phyloP scores from a whole-genome alignment of 2,113 vertebrate genomes.

The Anguilla japonica region DNA sequence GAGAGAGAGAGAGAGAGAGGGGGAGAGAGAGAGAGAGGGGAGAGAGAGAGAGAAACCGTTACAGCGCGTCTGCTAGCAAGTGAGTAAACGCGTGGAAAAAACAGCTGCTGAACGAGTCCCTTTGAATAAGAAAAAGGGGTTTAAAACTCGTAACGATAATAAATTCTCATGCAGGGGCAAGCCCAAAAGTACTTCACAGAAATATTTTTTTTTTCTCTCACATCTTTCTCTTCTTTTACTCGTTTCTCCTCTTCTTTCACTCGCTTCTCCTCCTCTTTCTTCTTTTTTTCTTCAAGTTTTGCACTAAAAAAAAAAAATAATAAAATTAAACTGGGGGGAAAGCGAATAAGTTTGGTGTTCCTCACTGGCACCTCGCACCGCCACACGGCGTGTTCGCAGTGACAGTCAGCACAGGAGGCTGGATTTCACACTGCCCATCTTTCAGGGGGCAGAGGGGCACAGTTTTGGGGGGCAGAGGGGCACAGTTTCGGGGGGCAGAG shows the following conservation, averaged over 20 bases:
- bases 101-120: neutral
- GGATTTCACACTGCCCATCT: too few relatives aligned
- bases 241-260: slow-evolving; percentile 91
- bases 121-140: neutral
- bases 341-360: neutral
- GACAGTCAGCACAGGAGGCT: too few relatives aligned
- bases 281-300: slow-evolving; percentile 92
- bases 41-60: neutral
- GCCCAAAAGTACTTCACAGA: too few relatives aligned
- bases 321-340: neutral
- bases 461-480: too few relatives aligned
- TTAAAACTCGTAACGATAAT: too few relatives aligned
- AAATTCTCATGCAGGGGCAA: too few relatives aligned
- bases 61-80: neutral
- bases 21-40: too few relatives aligned
- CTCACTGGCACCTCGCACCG: too few relatives aligned
- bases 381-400: too few relatives aligned
- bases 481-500: too few relatives aligned
- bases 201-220: slow-evolving; percentile 48
- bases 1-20: too few relatives aligned
- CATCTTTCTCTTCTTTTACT: slow-evolving; percentile 91
- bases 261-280: slow-evolving; percentile 93
- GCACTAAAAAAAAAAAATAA: slow-evolving; percentile 55
- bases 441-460: too few relatives aligned
- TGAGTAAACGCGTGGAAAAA: neutral